phyloP scores from a whole-genome alignment of 2,113 vertebrate genomes.

The Haemorhous mexicanus region DNA sequence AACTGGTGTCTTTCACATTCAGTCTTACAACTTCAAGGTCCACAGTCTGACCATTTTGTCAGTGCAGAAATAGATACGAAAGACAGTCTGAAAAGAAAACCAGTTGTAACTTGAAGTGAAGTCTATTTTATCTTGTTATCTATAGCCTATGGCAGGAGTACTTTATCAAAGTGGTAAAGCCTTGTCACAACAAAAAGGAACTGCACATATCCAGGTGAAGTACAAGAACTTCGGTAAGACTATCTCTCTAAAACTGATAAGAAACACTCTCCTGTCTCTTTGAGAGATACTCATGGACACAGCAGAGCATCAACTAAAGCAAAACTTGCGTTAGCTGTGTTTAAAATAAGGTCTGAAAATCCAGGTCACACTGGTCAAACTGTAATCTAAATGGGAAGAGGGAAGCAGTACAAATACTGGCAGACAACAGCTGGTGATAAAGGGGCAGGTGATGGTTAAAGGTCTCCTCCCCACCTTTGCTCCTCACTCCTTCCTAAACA shows the following conservation, averaged over 20 bases:
- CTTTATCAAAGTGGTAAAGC: background rate
- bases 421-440: background rate
- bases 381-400: background rate
- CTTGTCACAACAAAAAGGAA: background rate
- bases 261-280: background rate
- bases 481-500: background rate
- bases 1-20: background rate
- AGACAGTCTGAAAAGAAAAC: background rate
- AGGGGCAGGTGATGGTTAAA: background rate
- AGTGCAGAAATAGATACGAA: background rate
- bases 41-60: background rate
- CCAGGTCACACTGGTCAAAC: background rate
- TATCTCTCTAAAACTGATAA: background rate
- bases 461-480: background rate
- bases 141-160: background rate
- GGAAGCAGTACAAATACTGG: background rate
- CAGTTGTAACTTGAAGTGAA: background rate
- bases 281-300: background rate
- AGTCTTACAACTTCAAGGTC: background rate
- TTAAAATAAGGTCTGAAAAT: background rate
- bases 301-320: background rate
- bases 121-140: background rate
- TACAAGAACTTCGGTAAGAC: background rate
- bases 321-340: background rate
- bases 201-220: background rate